Evolutionary conservation across 2,113 vertebrate genomes (phyloP), one percentile per base, ranked within the genome.

Genomic region (Willisornis vidua): DNA sequence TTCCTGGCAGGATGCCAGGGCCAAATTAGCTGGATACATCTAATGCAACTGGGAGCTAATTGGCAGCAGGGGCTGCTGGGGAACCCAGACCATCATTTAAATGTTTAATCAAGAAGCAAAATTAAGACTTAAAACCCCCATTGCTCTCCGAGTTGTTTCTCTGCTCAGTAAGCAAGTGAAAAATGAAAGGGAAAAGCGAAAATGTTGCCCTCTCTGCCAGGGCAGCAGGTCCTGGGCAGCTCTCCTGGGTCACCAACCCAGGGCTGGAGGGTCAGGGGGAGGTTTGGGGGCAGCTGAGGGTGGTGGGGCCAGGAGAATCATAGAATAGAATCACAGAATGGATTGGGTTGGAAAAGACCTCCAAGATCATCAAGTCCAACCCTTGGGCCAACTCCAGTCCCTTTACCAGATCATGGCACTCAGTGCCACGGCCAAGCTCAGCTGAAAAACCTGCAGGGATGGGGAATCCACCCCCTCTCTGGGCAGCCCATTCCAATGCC

Each of bases 71-170:
- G 84, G 73, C 93, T 96, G 90, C 92, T 35, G 82, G 83, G 31
- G 35, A 97, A 95, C 84, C 77, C 57, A 37, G 84, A 77, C 61
- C 54, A 74, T 96, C 86, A 74, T 94, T 91, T 87, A 96, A 92
- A 97, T 89, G 92, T 96, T 97, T 97, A 97, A 97, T 97, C 94
- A 97, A 97, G 96, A 81, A 95, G 75, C 82, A 63, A 93, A 97
- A 97, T 96, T 94, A 94, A 63, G 75, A 87, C 48, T 87, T 95
- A 86, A 95, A 90, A 83, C 87, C 71, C 85, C 85, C 72, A 51
- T 91, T 67, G 54, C 93, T 92, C 77, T 66, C 59, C 84, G 93
- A 81, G 93, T 73, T 85, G 59, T 61, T 96, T 80, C 85, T 81
- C 35, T 85, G 65, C 29, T 61, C 81, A 81, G 55, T 12, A 81